Evolutionary conservation across 2,113 vertebrate genomes (phyloP), one percentile per base, ranked within the genome.

Genomic region (Origma solitaria): DNA sequence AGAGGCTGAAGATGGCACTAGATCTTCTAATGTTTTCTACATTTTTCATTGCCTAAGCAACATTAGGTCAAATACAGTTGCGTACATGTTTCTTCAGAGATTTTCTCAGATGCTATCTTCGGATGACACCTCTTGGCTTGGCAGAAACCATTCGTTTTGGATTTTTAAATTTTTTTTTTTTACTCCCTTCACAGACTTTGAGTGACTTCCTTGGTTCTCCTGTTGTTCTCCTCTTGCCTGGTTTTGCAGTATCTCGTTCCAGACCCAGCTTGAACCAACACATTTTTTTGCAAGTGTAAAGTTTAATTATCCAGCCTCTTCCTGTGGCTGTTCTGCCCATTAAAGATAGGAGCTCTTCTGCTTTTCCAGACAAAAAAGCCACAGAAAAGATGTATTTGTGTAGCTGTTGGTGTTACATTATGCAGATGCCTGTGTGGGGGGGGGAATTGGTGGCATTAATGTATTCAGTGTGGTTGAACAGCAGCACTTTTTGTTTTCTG

Each of bases 361-460:
- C 33, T 69, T 69, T 77, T 88, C 68, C 80, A 53, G 54, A 22
- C n/a, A 60, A 69, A 92, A 82, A 90, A 82, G 33, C 37, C 76
- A 66, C 78, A 79, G 65, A 57, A 76, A 15, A 79, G n/a, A n/a
- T 28, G 10, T 38, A 47, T 89, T 62, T 79, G 78, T 82, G 18
- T 49, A 82, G 57, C 58, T 93, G 73, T 38, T 82, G 37, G 37
- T 53, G 33, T 82, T 68, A 23, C 16, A 33, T 82, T 69, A 93
- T 47, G 64, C 60, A 90, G 56, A 60, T 81, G 42, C 53, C 71
- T 20, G 23, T 38, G 9, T 18, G 49, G 8, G 51, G 40, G 44
- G 6, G 38, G 35, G 27, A 71, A 61, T 45, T 94, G 94, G 44
- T 94, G 86, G 47, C 69, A 77, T 53, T 86, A 73, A 69, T 53